These are phyloP conservation scores for Microctenopoma steveboyesi DNA, from an alignment of 2,797 vertebrate genomes.

Conservation along the genomic window DNA sequence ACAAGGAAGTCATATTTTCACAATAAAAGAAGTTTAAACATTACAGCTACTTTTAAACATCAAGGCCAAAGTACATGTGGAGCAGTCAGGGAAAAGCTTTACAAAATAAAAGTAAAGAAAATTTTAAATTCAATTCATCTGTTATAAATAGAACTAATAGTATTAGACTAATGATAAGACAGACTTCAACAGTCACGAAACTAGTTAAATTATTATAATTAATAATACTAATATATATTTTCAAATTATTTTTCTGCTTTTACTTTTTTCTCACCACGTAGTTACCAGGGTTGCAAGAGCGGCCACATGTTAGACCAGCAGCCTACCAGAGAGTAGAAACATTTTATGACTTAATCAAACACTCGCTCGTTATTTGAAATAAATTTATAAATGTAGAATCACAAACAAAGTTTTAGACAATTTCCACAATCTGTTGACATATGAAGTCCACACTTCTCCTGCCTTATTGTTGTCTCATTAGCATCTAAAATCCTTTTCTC, in stretches of 20 bases:
- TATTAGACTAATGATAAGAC: not conserved
- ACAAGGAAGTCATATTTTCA: conserved; percentile 37
- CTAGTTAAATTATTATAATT: no score
- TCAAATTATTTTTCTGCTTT: no score
- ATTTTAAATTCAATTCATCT: not conserved
- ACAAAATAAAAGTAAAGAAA: not conserved
- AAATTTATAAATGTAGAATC: not conserved
- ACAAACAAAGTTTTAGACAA: not conserved
- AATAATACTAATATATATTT: no score
- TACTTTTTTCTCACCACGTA: not conserved
- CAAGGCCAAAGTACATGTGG: conserved; percentile 26
- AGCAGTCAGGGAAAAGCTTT: not conserved
- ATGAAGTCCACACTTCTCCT: not conserved
- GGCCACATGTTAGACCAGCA: no score
- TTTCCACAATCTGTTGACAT: not conserved
- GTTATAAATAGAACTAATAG: not conserved
- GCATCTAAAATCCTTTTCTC: not conserved
- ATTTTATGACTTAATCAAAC: not conserved
- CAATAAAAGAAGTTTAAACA: conserved; percentile 12
- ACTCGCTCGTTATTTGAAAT: not conserved
- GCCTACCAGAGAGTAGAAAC: no score
- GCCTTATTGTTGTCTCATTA: conserved; percentile 4
- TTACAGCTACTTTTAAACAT: conserved; percentile 12
- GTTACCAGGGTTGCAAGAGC: not conserved
- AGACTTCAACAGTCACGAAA: not conserved